Percentiles rank a stretch among this genome's conserved stretches.
Evolutionary conservation across 1,140 invertebrate species (phyloP).

Genomic region (Lordiphosa stackelbergi): DNA sequence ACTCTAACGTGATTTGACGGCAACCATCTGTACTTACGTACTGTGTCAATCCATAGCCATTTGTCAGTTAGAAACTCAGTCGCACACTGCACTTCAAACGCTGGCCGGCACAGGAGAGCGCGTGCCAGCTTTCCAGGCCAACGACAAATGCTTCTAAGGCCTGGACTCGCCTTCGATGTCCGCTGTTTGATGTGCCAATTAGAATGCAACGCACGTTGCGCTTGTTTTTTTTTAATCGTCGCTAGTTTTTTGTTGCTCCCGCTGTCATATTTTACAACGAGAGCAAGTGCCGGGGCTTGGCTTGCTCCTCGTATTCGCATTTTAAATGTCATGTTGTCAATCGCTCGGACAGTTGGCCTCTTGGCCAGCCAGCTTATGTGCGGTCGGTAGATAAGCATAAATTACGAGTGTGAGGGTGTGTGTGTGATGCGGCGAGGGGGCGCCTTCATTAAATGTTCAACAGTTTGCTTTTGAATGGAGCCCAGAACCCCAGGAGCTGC

Average conservation of each 20-base stretch:
- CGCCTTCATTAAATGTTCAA: conserved; percentile 45
- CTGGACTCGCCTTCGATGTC: not conserved
- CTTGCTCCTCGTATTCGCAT: conserved; percentile 48
- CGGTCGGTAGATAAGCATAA: conserved; percentile 56
- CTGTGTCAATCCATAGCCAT: conserved; percentile 20
- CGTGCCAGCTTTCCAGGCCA: conserved; percentile 48
- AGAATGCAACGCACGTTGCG: conserved; percentile 41
- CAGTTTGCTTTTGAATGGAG: conserved; percentile 23
- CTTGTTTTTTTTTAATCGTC: conserved; percentile 56
- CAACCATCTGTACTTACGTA: conserved; percentile 12
- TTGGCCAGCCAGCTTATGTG: conserved; percentile 57
- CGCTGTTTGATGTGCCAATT: conserved; percentile 35
- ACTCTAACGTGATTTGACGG: conserved; percentile 32
- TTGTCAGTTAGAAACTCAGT: conserved; percentile 39
- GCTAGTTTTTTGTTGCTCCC: conserved; percentile 57
- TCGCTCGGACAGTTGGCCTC: conserved; percentile 35
- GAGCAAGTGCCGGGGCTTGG: conserved; percentile 31
- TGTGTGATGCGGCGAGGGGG: conserved; percentile 16
- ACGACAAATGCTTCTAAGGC: conserved; percentile 47
- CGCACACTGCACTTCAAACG: conserved; percentile 21
- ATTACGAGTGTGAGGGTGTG: conserved; percentile 34
- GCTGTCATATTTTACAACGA: conserved; percentile 63
- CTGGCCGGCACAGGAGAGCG: conserved; percentile 27
- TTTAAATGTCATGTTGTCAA: conserved; percentile 70
- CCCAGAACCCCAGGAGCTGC: conserved; percentile 18